Evolutionary conservation across 1,140 invertebrate genomes (phyloP).

Genomic region (Drosophila carrolli): DNA sequence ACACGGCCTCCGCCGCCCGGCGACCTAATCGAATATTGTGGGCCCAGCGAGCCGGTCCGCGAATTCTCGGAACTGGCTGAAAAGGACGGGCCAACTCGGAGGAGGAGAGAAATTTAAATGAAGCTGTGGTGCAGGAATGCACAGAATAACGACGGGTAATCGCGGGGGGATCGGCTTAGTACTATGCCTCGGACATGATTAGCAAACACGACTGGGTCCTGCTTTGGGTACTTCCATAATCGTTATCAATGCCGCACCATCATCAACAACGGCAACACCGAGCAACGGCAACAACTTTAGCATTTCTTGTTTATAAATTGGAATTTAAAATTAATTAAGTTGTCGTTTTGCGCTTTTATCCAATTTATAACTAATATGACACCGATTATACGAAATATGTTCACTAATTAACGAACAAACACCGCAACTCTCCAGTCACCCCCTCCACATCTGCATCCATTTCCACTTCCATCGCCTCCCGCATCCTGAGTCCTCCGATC

Average conservation of each 20-base stretch:
- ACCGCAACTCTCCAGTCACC: conserved; percentile 53
- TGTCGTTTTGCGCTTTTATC: conserved; percentile 84
- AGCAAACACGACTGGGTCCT: conserved; percentile 35
- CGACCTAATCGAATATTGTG: conserved; percentile 72
- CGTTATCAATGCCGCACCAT: conserved; percentile 71
- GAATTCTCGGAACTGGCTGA: conserved; percentile 66
- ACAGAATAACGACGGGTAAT: not conserved
- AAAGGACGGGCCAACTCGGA: conserved; percentile 31
- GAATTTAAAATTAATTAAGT: conserved; percentile 85
- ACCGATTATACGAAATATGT: conserved; percentile 85
- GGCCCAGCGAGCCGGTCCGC: conserved; percentile 31
- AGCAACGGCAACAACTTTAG: conserved; percentile 20
- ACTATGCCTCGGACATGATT: conserved; percentile 57
- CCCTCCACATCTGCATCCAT: conserved; percentile 4
- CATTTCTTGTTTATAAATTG: conserved; percentile 76
- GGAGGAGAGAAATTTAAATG: conserved; percentile 67
- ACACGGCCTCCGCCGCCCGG: conserved; percentile 43
- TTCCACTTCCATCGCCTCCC: not conserved
- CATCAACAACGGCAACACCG: conserved; percentile 31
- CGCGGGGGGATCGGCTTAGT: conserved; percentile 26
- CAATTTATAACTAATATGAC: conserved; percentile 85
- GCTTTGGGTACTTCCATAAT: conserved; percentile 45
- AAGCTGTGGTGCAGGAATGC: conserved; percentile 54
- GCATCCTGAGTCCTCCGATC: conserved; percentile 8
- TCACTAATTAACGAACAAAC: conserved; percentile 84